phyloP scores from a whole-genome alignment of 2,113 vertebrate species.

The Salvelinus sp. region DNA sequence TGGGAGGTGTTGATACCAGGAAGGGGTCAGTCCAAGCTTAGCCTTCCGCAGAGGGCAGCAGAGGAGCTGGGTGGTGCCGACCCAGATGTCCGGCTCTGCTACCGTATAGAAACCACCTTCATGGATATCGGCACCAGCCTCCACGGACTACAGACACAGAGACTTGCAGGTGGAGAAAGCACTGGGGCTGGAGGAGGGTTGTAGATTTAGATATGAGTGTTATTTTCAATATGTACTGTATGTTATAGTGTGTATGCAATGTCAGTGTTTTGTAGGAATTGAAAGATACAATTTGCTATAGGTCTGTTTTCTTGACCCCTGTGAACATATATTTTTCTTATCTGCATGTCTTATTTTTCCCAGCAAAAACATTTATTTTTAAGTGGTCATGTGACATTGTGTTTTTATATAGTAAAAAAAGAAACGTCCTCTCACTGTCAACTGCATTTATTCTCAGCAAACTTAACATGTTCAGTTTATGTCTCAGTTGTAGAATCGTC shows the following conservation, averaged over 20 bases:
- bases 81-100: constrained; percentile 91
- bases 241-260: constrained; percentile 7
- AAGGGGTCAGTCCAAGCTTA: constrained; percentile 68
- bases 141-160: constrained; percentile 60
- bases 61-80: constrained; percentile 79
- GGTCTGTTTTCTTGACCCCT: constrained; percentile 52
- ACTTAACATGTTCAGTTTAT: no score
- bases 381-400: background rate
- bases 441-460: no score
- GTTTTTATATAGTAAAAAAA: constrained; percentile 65
- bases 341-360: constrained; percentile 23
- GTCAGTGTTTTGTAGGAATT: constrained; percentile 42
- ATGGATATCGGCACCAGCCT: constrained; percentile 92
- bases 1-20: constrained; percentile 54
- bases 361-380: constrained; percentile 5
- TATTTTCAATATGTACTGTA: constrained; percentile 17
- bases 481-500: no score
- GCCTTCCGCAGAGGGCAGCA: constrained; percentile 70
- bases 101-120: constrained; percentile 91
- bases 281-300: constrained; percentile 27
- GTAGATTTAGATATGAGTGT: constrained; percentile 2
- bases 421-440: constrained; percentile 10
- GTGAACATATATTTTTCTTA: constrained; percentile 52
- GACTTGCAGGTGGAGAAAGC: background rate
- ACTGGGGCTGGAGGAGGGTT: background rate